phyloP scores from a whole-genome alignment of 2,888 invertebrate genomes.

The Germaria angustata region DNA sequence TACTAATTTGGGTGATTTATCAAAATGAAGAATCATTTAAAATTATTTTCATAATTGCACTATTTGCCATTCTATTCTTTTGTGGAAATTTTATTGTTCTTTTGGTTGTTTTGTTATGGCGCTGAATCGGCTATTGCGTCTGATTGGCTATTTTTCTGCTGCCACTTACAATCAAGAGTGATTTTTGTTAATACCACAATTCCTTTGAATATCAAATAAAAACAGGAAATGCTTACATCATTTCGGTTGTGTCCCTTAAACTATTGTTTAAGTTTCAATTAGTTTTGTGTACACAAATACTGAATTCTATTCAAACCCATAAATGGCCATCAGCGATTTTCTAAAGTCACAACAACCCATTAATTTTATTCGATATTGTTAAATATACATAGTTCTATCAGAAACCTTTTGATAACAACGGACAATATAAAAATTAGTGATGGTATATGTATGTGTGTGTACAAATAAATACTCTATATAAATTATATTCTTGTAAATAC shows the following conservation, averaged over 20 bases:
- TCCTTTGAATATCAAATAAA: too few relatives aligned
- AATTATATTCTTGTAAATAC: slow-evolving; percentile 26
- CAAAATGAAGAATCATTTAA: too few relatives aligned
- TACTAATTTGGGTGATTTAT: too few relatives aligned
- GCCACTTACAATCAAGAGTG: too few relatives aligned
- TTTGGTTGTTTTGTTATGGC: too few relatives aligned
- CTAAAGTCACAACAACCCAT: not conserved
- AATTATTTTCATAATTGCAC: too few relatives aligned
- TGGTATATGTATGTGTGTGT: not conserved
- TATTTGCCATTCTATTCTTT: too few relatives aligned
- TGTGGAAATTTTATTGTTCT: too few relatives aligned
- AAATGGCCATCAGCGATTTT: not conserved
- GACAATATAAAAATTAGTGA: not conserved
- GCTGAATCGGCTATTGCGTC: too few relatives aligned
- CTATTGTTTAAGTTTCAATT: not conserved
- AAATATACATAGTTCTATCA: not conserved
- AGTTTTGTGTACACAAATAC: not conserved
- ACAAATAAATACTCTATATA: not conserved
- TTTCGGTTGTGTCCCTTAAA: not conserved
- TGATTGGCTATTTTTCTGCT: too few relatives aligned
- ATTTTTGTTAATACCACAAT: too few relatives aligned
- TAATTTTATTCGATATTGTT: not conserved
- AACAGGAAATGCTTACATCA: not conserved
- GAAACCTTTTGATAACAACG: not conserved
- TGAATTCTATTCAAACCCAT: not conserved